These are phyloP conservation scores for Drosophila infuscata DNA, from an alignment of 2,888 invertebrate species.

Conservation along the genomic window DNA sequence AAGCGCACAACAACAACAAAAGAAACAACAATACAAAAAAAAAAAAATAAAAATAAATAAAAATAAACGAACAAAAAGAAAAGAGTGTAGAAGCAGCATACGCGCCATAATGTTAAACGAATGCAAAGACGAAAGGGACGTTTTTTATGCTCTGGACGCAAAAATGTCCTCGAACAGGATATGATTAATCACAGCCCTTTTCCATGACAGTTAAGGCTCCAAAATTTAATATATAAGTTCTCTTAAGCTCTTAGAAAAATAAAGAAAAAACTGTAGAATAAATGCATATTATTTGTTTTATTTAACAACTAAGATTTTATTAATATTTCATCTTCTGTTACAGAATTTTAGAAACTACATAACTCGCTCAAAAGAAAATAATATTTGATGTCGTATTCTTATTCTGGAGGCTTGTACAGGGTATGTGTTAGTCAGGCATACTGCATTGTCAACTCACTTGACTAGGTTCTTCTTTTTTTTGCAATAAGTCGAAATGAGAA, in stretches of 20 bases:
- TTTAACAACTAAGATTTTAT: not conserved
- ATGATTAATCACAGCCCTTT: no score
- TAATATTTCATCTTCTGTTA: not conserved
- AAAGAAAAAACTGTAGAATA: no score
- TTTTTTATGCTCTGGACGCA: conserved; percentile 28
- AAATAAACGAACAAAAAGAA: conserved; percentile 34
- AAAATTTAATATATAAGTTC: not conserved
- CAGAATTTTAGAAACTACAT: not conserved
- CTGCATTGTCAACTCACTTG: not conserved
- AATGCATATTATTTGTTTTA: no score
- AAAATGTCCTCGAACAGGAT: not conserved
- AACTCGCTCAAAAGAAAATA: not conserved
- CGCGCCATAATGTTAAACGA: conserved; percentile 63
- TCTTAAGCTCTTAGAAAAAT: no score
- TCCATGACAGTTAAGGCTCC: not conserved
- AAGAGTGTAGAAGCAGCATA: conserved; percentile 20
- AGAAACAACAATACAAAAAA: conserved; percentile 16
- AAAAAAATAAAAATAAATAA: conserved; percentile 13
- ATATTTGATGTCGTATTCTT: not conserved
- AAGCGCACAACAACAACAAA: conserved; percentile 45
- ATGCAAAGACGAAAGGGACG: conserved; percentile 45
- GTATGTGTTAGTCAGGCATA: conserved; percentile 5
- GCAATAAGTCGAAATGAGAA: conserved; percentile 52
- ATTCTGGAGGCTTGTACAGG: not conserved
- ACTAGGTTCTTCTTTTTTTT: conserved; percentile 15